A percentile compares a stretch with the other conserved stretches of the same genome.
These are phyloP conservation scores for Lasius fuliginosus DNA, from an alignment of 2,888 invertebrate genomes.

Conservation along the genomic window DNA sequence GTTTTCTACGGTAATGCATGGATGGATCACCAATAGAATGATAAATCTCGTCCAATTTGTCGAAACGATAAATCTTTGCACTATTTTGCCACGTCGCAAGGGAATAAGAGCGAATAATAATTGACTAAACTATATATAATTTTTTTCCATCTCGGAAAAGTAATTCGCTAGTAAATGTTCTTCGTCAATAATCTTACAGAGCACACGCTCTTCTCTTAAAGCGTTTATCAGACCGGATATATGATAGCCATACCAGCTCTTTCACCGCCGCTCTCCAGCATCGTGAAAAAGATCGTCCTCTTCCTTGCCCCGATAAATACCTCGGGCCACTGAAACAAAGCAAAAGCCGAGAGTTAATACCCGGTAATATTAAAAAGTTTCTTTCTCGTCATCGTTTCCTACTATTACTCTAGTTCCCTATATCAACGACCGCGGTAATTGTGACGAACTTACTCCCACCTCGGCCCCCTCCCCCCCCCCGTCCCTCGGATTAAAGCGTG, in stretches of 20 bases:
- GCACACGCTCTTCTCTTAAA: not conserved
- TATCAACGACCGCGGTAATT: conserved; percentile 77
- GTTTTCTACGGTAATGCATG: conserved; percentile 49
- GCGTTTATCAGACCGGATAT: conserved; percentile 9
- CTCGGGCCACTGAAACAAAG: conserved; percentile 52
- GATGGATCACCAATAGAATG: conserved; percentile 49
- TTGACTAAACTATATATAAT: not conserved
- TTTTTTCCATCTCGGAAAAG: not conserved
- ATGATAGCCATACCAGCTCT: conserved; percentile 3
- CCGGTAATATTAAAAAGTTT: conserved; percentile 72
- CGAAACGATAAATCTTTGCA: conserved; percentile 26
- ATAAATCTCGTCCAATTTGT: conserved; percentile 60
- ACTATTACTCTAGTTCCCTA: conserved; percentile 71
- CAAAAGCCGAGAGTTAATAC: conserved; percentile 67
- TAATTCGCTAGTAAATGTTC: not conserved
- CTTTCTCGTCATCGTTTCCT: conserved; percentile 70
- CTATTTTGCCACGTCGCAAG: not conserved
- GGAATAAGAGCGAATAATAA: not conserved
- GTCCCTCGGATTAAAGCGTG: conserved; percentile 70
- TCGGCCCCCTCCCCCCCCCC: not conserved
- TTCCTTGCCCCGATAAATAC: conserved; percentile 34
- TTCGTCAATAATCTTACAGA: not conserved
- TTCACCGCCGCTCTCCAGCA: conserved; percentile 17
- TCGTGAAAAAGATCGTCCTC: conserved; percentile 24
- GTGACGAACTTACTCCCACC: conserved; percentile 67